Percentiles rank a stretch among this genome's conserved stretches.
phyloP scores from a whole-genome alignment of 2,113 vertebrate genomes.

The Taxidea taxus region DNA sequence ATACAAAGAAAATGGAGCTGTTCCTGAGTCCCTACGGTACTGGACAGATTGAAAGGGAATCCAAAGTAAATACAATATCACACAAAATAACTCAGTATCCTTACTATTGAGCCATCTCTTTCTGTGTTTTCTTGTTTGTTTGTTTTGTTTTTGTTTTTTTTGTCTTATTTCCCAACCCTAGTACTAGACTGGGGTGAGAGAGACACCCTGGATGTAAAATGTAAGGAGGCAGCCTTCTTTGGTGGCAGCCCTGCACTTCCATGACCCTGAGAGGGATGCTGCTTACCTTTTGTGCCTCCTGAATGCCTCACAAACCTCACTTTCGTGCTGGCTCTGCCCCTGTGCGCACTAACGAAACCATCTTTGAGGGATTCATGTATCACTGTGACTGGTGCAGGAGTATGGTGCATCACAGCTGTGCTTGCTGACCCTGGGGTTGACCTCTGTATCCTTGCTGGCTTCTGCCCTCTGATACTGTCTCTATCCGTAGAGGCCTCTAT shows the following conservation, averaged over 20 bases:
- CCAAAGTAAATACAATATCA: background rate
- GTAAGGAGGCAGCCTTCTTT: background rate
- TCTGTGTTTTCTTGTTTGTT: background rate
- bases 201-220: background rate
- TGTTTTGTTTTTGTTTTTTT: background rate
- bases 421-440: background rate
- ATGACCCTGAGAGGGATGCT: background rate
- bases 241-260: background rate
- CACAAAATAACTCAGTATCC: background rate
- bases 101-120: background rate
- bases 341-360: background rate
- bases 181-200: background rate
- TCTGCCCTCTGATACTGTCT: background rate
- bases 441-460: background rate
- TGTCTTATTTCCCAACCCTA: background rate
- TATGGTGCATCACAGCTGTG: background rate
- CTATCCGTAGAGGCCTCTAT: background rate
- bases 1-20: background rate
- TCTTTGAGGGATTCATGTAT: background rate
- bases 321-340: background rate
- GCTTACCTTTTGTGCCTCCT: background rate
- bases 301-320: background rate
- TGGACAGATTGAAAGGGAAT: background rate
- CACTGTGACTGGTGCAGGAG: accelerated
- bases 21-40: background rate